Evolutionary conservation across 2,113 vertebrate genomes (phyloP).

Genomic region (Notarius lentiginosus): DNA sequence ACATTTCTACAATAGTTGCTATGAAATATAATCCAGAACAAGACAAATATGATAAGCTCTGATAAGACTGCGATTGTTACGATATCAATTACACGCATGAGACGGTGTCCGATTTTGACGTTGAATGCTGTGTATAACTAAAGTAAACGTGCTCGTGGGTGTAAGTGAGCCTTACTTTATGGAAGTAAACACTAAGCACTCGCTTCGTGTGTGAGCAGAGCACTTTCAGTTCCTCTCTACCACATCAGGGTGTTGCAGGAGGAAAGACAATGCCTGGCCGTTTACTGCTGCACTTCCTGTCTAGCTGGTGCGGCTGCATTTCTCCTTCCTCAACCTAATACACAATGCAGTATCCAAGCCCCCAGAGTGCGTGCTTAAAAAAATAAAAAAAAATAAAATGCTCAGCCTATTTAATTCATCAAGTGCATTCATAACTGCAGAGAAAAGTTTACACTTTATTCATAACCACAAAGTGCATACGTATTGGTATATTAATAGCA

Average conservation of each 20-base stretch:
- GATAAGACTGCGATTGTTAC: no score
- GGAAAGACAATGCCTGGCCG: constrained; percentile 53
- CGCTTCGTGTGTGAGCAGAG: constrained; percentile 1
- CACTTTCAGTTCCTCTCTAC: constrained; percentile 70
- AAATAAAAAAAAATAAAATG: not conserved
- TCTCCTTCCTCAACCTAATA: constrained; percentile 37
- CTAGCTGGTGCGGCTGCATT: constrained; percentile 58
- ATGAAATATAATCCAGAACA: not conserved
- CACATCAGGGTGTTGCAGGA: constrained; percentile 37
- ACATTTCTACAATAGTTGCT: not conserved
- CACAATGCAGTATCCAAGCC: not conserved
- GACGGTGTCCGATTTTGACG: not conserved
- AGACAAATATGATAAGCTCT: not conserved
- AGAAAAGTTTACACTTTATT: not conserved
- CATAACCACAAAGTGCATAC: not conserved
- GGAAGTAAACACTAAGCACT: not conserved
- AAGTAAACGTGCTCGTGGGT: not conserved
- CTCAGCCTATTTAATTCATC: not conserved
- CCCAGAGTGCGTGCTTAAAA: not conserved
- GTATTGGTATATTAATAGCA: not conserved
- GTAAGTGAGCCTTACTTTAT: not conserved
- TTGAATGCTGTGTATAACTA: not conserved
- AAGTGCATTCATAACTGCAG: not conserved
- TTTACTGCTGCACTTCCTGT: constrained; percentile 68
- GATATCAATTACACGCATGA: not conserved